These are phyloP conservation scores for Lasioglossum zephyrum DNA, from an alignment of 2,888 invertebrate species.

Conservation along the genomic window DNA sequence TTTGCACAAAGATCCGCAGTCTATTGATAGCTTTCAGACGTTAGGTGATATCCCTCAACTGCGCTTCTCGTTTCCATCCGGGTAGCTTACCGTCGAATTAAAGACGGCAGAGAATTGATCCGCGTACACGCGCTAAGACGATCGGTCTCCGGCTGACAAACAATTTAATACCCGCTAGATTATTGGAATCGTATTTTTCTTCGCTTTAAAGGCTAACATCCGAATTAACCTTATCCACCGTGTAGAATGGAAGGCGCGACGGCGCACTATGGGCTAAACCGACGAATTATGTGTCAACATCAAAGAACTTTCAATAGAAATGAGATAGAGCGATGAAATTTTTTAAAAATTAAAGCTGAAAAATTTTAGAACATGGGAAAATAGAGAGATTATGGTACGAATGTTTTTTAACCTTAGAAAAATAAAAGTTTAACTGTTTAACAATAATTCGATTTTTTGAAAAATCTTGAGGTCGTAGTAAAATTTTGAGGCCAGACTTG, in stretches of 20 bases:
- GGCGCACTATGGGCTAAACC: no score
- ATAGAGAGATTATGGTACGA: no score
- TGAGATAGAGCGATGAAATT: no score
- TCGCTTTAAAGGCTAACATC: constrained; percentile 6
- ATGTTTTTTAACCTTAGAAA: no score
- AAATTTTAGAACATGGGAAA: no score
- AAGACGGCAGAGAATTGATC: constrained; percentile 1
- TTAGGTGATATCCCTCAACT: background rate
- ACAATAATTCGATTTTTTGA: no score
- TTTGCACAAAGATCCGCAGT: background rate
- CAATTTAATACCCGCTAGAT: constrained; percentile 11
- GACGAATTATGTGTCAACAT: no score
- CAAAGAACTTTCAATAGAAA: no score
- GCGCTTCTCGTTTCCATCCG: background rate
- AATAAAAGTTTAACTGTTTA: no score
- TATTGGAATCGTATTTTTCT: constrained; percentile 17
- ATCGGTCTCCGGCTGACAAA: background rate
- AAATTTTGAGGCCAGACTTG: no score
- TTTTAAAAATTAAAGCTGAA: no score
- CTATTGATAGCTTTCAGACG: background rate
- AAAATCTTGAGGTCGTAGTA: no score
- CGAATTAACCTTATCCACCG: constrained; percentile 8
- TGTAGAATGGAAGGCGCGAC: background rate
- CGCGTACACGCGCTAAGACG: background rate
- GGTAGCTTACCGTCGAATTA: background rate